These are phyloP conservation scores for Proales similis DNA, from an alignment of 1,140 invertebrate species.

Conservation along the genomic window DNA sequence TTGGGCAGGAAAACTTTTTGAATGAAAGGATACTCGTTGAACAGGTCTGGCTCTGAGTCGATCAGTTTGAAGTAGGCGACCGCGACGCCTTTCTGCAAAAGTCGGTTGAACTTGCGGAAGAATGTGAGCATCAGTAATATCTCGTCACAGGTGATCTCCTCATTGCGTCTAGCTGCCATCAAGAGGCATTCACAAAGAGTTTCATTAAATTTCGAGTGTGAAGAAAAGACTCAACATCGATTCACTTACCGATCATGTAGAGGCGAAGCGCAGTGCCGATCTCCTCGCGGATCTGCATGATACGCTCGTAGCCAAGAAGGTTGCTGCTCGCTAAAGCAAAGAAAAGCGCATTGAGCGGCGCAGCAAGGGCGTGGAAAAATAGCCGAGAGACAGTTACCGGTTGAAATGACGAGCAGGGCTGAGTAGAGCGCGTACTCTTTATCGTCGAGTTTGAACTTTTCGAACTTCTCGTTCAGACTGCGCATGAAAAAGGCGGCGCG, in stretches of 20 bases:
- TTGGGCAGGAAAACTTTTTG: slow-evolving; percentile 31
- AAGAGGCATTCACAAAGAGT: not conserved
- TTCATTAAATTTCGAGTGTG: not conserved
- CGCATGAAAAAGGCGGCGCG: slow-evolving; percentile 26
- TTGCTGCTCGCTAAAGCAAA: slow-evolving; percentile 7
- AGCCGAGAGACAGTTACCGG: slow-evolving; percentile 1
- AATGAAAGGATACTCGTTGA: slow-evolving; percentile 5
- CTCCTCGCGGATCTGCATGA: slow-evolving; percentile 19
- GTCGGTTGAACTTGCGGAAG: slow-evolving; percentile 26
- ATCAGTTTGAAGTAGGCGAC: slow-evolving; percentile 14
- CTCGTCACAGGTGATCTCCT: slow-evolving; percentile 36
- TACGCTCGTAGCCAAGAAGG: slow-evolving; percentile 6
- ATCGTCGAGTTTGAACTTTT: slow-evolving; percentile 37
- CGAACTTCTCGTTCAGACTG: slow-evolving; percentile 33
- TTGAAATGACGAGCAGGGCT: slow-evolving; percentile 27
- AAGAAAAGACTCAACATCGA: not conserved
- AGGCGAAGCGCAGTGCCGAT: slow-evolving; percentile 30
- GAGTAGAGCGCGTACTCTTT: slow-evolving; percentile 33
- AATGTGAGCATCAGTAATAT: slow-evolving; percentile 31
- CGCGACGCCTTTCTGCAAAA: slow-evolving; percentile 29
- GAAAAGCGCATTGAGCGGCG: too few species aligned
- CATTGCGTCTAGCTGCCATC: slow-evolving; percentile 17
- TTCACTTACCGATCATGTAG: slow-evolving; percentile 33
- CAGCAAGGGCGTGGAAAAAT: too few species aligned
- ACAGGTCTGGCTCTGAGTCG: slow-evolving; percentile 1